A percentile compares a stretch with the other conserved stretches of the same genome.
Conservation (phyloP, 2,888 invertebrate species). For the Lasioglossum morio region DNA sequence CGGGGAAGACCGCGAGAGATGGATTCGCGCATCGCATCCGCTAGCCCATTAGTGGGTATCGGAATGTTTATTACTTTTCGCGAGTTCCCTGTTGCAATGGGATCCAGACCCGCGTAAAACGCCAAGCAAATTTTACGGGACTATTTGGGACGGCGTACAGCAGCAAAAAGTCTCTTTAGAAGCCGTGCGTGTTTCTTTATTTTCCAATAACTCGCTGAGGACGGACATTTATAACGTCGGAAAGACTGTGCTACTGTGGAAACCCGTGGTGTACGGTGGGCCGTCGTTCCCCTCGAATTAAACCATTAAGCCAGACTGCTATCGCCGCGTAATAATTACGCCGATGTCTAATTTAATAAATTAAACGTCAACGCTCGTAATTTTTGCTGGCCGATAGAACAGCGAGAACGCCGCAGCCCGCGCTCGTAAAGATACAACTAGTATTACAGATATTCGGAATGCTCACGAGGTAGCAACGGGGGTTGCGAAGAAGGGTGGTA, state of each 20-base stretch:
- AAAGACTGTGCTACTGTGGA: background rate
- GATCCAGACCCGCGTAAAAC: slow-evolving; percentile 9
- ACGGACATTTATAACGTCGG: slow-evolving; percentile 34
- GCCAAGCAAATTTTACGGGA: slow-evolving; percentile 1
- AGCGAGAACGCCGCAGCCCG: background rate
- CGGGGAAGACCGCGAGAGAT: background rate
- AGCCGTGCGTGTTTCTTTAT: slow-evolving; percentile 20
- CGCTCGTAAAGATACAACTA: slow-evolving; percentile 26
- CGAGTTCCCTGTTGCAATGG: background rate
- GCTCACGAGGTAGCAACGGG: background rate
- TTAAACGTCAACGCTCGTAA: slow-evolving; percentile 12
- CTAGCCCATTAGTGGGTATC: background rate
- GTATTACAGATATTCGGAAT: slow-evolving; percentile 7
- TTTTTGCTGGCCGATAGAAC: slow-evolving; percentile 15
- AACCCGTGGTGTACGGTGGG: background rate
- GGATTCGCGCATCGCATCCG: background rate
- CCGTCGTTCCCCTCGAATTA: slow-evolving; percentile 23
- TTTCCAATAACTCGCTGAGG: slow-evolving; percentile 27
- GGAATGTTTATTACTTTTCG: slow-evolving; percentile 2
- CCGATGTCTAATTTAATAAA: slow-evolving; percentile 35
- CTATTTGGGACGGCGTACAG: background rate
- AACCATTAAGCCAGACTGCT: slow-evolving; percentile 11
- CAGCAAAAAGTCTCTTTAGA: slow-evolving; percentile 19
- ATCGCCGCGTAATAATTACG: slow-evolving; percentile 27
- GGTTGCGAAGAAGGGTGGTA: background rate